phyloP scores from a whole-genome alignment of 2,797 vertebrate species.

The Lepus oiostolus region DNA sequence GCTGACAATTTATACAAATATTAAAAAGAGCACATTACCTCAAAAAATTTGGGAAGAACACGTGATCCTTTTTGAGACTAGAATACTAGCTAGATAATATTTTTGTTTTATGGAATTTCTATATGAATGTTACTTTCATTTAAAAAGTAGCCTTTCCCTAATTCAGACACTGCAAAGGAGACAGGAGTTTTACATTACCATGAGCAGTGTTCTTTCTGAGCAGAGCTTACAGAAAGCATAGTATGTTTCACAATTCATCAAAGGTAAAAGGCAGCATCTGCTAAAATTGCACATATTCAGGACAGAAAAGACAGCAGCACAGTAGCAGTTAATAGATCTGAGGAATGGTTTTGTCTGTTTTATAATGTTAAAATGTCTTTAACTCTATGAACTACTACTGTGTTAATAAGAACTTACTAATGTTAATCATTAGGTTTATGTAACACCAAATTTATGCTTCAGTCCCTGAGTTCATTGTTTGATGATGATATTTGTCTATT shows the following conservation, averaged over 20 bases:
- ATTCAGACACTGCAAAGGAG: background rate
- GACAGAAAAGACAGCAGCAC: background rate
- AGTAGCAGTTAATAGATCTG: background rate
- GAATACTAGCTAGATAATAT: slow-evolving; percentile 40
- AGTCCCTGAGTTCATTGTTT: background rate
- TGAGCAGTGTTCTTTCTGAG: background rate
- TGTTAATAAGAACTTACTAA: background rate
- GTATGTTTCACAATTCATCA: background rate
- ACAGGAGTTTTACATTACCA: background rate
- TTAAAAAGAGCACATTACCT: background rate
- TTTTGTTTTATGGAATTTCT: background rate
- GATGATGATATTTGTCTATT: background rate
- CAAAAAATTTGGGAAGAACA: background rate
- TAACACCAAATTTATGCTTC: slow-evolving; percentile 3
- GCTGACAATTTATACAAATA: slow-evolving; percentile 2
- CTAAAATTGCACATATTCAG: background rate
- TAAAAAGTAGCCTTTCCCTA: slow-evolving; percentile 26
- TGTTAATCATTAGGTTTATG: background rate
- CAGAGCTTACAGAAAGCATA: background rate
- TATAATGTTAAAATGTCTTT: background rate
- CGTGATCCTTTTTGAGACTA: background rate
- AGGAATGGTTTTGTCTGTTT: background rate
- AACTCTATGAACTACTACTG: background rate
- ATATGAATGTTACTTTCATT: background rate
- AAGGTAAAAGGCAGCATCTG: background rate